A percentile compares a stretch with the other conserved stretches of the same genome.
Conservation (phyloP, 2,113 vertebrate species). For the Puma concolor region DNA sequence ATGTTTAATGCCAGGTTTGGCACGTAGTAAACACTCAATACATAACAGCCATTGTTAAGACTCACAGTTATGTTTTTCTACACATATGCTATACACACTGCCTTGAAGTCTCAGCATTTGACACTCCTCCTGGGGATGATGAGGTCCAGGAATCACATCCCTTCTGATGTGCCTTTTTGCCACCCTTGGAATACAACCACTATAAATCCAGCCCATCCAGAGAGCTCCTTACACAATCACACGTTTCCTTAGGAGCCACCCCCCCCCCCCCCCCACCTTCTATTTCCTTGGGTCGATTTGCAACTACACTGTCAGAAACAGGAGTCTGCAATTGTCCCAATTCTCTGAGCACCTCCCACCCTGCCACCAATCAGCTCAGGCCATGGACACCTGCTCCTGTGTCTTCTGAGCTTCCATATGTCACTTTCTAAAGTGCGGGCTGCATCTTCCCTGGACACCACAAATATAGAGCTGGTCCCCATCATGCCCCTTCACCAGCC, state of each 20-base stretch:
- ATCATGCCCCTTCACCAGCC: background rate
- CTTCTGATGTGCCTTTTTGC: background rate
- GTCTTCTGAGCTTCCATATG: background rate
- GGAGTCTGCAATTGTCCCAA: rapidly evolving
- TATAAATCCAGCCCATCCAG: background rate
- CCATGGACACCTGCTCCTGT: background rate
- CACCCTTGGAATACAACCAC: background rate
- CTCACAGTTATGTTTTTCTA: background rate
- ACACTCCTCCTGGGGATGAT: background rate
- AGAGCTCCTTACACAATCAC: background rate
- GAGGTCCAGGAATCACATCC: background rate
- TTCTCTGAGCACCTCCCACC: background rate
- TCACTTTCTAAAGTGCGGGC: background rate
- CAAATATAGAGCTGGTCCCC: background rate
- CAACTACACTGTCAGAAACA: background rate
- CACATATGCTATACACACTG: background rate
- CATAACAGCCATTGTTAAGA: background rate
- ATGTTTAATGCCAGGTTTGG: background rate
- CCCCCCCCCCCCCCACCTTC: background rate
- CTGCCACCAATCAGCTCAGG: background rate
- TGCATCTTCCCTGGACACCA: background rate
- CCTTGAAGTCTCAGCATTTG: background rate
- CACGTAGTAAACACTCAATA: background rate
- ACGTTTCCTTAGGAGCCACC: background rate
- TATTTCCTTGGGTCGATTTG: background rate